These are phyloP conservation scores for Teleogryllus oceanicus DNA, from an alignment of 2,888 invertebrate genomes.

Conservation along the genomic window DNA sequence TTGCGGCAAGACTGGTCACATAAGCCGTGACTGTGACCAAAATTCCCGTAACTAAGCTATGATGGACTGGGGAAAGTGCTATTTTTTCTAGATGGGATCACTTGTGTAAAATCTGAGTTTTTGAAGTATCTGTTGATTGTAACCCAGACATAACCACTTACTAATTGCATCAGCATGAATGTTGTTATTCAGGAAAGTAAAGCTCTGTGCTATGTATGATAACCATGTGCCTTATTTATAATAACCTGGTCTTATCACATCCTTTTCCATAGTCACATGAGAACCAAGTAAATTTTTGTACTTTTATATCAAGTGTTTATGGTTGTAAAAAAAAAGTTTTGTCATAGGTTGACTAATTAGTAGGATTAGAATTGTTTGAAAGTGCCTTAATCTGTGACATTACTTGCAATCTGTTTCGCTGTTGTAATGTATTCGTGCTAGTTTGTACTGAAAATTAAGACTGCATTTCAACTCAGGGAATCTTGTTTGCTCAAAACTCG, in stretches of 20 bases:
- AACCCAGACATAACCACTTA: conserved; percentile 18
- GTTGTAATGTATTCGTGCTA: conserved; percentile 2
- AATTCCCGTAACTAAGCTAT: conserved; percentile 61
- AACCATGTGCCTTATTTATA: conserved; percentile 11
- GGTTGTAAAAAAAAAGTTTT: not conserved
- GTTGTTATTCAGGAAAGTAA: conserved; percentile 4
- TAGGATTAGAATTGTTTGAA: not conserved
- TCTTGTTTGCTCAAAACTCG: not conserved
- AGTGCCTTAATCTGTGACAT: not conserved
- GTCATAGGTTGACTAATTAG: conserved; percentile 11
- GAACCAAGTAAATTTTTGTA: not conserved
- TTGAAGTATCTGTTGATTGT: conserved; percentile 18
- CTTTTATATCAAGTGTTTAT: not conserved
- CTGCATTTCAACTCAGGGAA: not conserved
- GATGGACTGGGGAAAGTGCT: conserved; percentile 11
- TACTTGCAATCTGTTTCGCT: conserved; percentile 18
- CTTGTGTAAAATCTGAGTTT: conserved; percentile 18
- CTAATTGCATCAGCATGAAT: conserved; percentile 18
- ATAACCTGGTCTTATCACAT: conserved; percentile 11
- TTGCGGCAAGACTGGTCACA: conserved; percentile 87
- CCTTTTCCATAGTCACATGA: not conserved
- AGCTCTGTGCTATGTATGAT: not conserved
- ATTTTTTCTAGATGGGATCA: conserved; percentile 18
- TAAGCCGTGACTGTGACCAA: conserved; percentile 86
- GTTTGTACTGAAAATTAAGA: not conserved